These are phyloP conservation scores for Cladorhizidae sp. DNA, from an alignment of 37 sponge, comb jelly and placozoan species.

Conservation along the genomic window DNA sequence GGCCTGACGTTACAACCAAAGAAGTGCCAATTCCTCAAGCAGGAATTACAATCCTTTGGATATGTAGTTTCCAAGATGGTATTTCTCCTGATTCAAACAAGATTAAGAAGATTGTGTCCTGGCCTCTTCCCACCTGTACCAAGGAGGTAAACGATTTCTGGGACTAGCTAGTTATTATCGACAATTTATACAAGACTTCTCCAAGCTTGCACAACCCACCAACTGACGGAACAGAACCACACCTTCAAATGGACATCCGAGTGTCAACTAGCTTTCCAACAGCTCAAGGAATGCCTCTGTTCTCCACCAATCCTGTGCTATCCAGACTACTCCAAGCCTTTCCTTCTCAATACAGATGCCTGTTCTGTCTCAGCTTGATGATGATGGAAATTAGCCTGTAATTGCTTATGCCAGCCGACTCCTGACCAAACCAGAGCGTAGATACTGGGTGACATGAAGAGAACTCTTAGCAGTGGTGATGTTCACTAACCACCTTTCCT, in stretches of 20 bases:
- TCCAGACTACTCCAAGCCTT: no score
- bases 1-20: no score
- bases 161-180: conserved; percentile 29
- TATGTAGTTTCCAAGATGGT: conserved; percentile 33
- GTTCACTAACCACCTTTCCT: conserved; percentile 10
- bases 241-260: conserved; percentile 32
- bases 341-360: no score
- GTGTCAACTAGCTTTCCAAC: conserved; percentile 30
- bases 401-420: no score
- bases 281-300: no score
- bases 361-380: conserved; percentile 28
- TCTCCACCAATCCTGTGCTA: no score
- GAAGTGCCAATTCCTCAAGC: no score
- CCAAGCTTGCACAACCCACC: no score
- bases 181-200: no score
- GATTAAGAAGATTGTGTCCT: background rate
- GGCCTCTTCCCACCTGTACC: no score
- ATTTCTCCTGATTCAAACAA: conserved; percentile 12
- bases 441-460: conserved; percentile 27
- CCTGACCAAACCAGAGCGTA: conserved; percentile 27
- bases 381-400: conserved; percentile 38
- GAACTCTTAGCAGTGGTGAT: conserved; percentile 27
- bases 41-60: conserved; percentile 23
- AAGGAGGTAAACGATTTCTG: conserved; percentile 40
- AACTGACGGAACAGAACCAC: background rate